Conservation (phyloP, 2,888 invertebrate species). For the Byasa hedistus region DNA sequence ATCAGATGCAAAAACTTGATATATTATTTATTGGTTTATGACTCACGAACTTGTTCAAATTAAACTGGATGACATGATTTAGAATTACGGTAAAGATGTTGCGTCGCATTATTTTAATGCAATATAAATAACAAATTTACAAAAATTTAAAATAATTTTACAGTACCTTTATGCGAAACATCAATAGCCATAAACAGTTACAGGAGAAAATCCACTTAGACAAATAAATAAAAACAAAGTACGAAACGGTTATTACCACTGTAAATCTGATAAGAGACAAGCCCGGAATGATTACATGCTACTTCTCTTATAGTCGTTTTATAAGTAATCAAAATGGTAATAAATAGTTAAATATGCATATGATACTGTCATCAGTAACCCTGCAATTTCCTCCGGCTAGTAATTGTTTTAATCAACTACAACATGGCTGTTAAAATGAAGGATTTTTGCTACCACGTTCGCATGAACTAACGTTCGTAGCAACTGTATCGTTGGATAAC, state of each 20-base stretch:
- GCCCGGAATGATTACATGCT: conserved; percentile 1
- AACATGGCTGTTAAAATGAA: background rate
- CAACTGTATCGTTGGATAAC: too few species aligned
- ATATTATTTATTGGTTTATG: background rate
- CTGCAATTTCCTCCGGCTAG: conserved; percentile 9
- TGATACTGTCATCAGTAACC: conserved; percentile 5
- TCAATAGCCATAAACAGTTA: background rate
- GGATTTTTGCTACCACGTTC: too few species aligned
- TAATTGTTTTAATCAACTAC: conserved; percentile 18
- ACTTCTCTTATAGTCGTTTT: conserved; percentile 22
- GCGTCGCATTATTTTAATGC: too few species aligned
- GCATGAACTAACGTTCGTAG: too few species aligned
- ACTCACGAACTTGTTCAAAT: conserved; percentile 1
- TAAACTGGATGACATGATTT: background rate
- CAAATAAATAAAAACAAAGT: background rate
- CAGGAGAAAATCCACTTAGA: background rate
- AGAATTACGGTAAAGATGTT: background rate
- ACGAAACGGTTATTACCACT: background rate
- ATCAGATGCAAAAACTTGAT: background rate
- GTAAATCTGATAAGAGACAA: conserved; percentile 5
- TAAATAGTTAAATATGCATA: conserved; percentile 21
- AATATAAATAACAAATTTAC: background rate
- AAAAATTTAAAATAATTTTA: background rate
- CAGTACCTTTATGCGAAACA: background rate
- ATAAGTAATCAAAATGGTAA: conserved; percentile 19